Conservation (phyloP, 1,140 invertebrate genomes). For the Saccostrea echinata region DNA sequence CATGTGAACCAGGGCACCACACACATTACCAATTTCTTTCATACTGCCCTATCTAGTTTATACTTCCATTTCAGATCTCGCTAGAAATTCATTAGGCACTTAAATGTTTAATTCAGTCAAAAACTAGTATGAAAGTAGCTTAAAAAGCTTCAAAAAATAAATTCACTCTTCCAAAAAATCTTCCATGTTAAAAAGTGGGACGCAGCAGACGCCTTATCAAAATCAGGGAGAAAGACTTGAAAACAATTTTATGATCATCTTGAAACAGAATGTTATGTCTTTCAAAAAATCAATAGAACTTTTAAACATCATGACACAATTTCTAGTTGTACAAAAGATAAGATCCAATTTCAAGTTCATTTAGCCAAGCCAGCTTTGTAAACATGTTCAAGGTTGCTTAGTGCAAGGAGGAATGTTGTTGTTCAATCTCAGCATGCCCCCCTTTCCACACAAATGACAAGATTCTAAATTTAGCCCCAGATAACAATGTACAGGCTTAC, state of each 20-base stretch:
- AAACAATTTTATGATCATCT: constrained; percentile 3
- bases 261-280: constrained; percentile 20
- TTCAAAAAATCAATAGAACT: constrained; percentile 33
- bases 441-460: background rate
- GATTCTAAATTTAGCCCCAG: background rate
- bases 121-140: background rate
- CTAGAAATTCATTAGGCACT: background rate
- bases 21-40: background rate
- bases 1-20: background rate
- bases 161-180: background rate
- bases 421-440: constrained; percentile 22
- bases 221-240: background rate
- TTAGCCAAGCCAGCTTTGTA: constrained; percentile 10
- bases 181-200: background rate
- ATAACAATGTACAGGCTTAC: background rate
- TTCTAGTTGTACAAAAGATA: constrained; percentile 35
- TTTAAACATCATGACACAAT: constrained; percentile 15
- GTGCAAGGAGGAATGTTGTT: background rate
- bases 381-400: constrained; percentile 34
- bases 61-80: background rate
- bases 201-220: background rate
- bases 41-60: background rate
- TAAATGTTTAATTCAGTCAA: background rate
- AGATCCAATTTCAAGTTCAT: constrained; percentile 32
- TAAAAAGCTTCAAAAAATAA: background rate